Evolutionary conservation across 1,140 invertebrate genomes (phyloP).

Genomic region (Matsumurasca onukii): DNA sequence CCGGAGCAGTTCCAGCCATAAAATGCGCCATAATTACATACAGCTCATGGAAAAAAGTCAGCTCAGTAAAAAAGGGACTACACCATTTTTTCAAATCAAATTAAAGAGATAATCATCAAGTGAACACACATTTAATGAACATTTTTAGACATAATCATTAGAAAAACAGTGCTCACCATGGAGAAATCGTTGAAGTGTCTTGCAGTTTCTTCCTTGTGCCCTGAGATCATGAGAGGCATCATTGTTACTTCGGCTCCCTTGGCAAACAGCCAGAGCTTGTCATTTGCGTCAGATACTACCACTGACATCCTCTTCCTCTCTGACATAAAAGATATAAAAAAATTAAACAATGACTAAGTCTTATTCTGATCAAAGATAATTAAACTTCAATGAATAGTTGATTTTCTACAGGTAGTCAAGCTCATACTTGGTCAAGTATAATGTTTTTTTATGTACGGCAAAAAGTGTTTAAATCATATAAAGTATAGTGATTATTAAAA

Average conservation of each 20-base stretch:
- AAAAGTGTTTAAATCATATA: too few relatives aligned
- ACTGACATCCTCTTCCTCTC: slow-evolving; percentile 68
- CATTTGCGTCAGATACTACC: slow-evolving; percentile 53
- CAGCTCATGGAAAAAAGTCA: too few relatives aligned
- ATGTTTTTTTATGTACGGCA: slow-evolving; percentile 26
- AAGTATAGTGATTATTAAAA: too few relatives aligned
- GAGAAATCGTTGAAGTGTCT: slow-evolving; percentile 59
- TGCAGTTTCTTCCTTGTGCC: slow-evolving; percentile 48
- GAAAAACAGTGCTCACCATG: slow-evolving; percentile 52
- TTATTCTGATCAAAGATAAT: too few relatives aligned
- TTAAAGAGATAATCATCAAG: too few relatives aligned
- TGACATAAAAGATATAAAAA: slow-evolving; percentile 42
- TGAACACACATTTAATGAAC: too few relatives aligned
- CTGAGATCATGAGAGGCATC: slow-evolving; percentile 57
- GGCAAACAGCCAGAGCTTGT: slow-evolving; percentile 66
- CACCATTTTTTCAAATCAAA: too few relatives aligned
- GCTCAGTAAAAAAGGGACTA: too few relatives aligned
- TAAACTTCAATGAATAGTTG: too few relatives aligned
- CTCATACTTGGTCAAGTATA: slow-evolving; percentile 4
- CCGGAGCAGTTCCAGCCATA: too few relatives aligned
- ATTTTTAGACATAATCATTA: too few relatives aligned
- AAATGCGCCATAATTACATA: too few relatives aligned
- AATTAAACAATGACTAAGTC: slow-evolving; percentile 5
- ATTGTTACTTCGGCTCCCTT: slow-evolving; percentile 82
- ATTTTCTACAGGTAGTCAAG: not conserved